These are phyloP conservation scores for Nycticebus coucang DNA, from an alignment of 2,113 vertebrate species.

Conservation along the genomic window DNA sequence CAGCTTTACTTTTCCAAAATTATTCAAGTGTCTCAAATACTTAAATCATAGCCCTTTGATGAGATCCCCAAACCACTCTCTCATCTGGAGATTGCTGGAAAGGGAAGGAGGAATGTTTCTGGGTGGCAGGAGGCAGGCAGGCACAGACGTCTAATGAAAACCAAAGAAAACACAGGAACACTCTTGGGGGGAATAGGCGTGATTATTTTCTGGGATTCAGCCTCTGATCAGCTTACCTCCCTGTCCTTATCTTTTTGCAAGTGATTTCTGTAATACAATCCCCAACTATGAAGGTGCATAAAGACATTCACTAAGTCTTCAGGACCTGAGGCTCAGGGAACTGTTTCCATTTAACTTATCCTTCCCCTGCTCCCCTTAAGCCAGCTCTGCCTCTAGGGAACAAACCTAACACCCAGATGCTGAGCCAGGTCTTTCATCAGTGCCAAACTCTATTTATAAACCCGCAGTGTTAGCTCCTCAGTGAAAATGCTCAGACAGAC, in stretches of 20 bases:
- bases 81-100: background rate
- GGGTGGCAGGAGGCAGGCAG: background rate
- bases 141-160: background rate
- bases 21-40: slow-evolving; percentile 17
- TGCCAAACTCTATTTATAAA: slow-evolving; percentile 45
- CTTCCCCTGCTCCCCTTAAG: background rate
- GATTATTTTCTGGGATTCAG: background rate
- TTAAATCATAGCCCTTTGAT: slow-evolving; percentile 38
- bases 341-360: background rate
- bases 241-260: background rate
- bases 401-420: slow-evolving; percentile 28
- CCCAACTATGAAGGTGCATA: background rate
- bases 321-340: background rate
- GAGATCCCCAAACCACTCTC: slow-evolving; percentile 14
- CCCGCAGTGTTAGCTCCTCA: background rate
- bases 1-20: slow-evolving; percentile 45
- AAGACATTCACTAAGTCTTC: background rate
- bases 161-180: background rate
- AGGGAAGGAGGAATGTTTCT: background rate
- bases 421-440: background rate
- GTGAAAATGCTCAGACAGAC: background rate
- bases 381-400: background rate
- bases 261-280: background rate
- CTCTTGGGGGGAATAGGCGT: background rate
- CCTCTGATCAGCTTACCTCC: background rate